A percentile compares a stretch with the other conserved stretches of the same genome.
These are phyloP conservation scores for Sakesphorus luctuosus DNA, from an alignment of 2,113 vertebrate species.

Conservation along the genomic window DNA sequence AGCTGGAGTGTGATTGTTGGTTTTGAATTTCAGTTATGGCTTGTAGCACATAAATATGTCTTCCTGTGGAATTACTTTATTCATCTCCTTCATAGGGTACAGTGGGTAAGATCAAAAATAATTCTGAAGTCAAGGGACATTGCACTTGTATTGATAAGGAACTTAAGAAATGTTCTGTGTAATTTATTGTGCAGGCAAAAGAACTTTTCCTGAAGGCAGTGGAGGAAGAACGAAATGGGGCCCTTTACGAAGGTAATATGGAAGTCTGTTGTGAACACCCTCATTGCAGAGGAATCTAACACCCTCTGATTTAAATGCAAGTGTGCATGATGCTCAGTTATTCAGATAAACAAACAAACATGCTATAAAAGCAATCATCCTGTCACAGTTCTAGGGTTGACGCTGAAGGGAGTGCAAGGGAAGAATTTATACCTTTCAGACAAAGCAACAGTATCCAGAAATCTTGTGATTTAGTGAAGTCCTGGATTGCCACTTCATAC, in stretches of 20 bases:
- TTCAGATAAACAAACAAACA: not conserved
- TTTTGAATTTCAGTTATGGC: not conserved
- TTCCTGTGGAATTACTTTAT: not conserved
- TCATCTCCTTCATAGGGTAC: not conserved
- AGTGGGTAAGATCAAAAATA: not conserved
- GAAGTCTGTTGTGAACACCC: not conserved
- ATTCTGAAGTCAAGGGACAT: not conserved
- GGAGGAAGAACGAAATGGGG: conserved; percentile 94
- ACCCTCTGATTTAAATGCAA: not conserved
- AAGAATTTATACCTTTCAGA: not conserved
- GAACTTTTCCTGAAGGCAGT: conserved; percentile 96
- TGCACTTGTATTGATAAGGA: not conserved
- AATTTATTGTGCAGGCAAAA: conserved; percentile 83
- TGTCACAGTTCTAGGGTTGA: not conserved
- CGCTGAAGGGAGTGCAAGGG: not conserved
- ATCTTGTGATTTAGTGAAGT: not conserved
- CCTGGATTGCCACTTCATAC: not conserved
- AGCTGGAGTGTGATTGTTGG: not conserved
- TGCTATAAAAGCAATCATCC: not conserved
- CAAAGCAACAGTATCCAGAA: not conserved
- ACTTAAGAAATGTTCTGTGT: conserved; percentile 34
- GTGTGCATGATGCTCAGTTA: not conserved
- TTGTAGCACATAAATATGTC: not conserved
- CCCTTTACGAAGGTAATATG: conserved; percentile 92
- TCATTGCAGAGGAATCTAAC: not conserved